Base-by-base conservation (phyloP, 2,888 invertebrate species). In the Linnaemya vulpina region DNA sequence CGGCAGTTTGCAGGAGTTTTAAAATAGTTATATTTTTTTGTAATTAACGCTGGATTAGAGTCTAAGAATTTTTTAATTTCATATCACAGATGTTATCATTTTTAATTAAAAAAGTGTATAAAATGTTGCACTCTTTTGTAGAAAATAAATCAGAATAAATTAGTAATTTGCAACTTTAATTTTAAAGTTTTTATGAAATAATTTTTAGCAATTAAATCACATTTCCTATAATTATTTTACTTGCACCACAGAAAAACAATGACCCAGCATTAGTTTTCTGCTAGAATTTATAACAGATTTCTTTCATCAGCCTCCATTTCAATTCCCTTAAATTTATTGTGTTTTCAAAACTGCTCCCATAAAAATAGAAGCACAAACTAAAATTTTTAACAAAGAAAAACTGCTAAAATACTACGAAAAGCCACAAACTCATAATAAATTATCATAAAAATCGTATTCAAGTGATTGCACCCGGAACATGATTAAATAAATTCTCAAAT, bases 401-500 rank as follows among this genome's bases (percentile, higher is more conserved):
- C 30, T 17, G 30, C 17, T 13, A 8, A 35, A 30, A 49, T 8
- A 65, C 4, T n/a, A 49, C 11, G 60, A 49, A 63, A 67, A 20
- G 30, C 60, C 80, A 62, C 80, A 81, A 46, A 67, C 67, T 74
- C 77, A 84, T 70, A 84, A 84, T 84, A 84, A 81, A 81, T 84
- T 84, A 81, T 81, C 77, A 84, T 81, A 84, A 65, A 84, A 84
- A 63, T 81, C 77, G 71, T 74, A 84, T 84, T 77, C 77, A 84
- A 73, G 63, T 70, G 73, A 80, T 84, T 77, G 81, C 84, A 84
- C 68, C 49, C 81, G 67, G 58, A 79, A 71, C 55, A 80, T 51
- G 80, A 80, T 65, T 70, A 51, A 70, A 43, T 75, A 55, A 63
- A 76, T 63, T 62, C 38, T 11, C 8, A 68, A 68, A 68, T 40